These are phyloP conservation scores for Cantharis rustica DNA, from an alignment of 2,888 invertebrate genomes.

Conservation along the genomic window DNA sequence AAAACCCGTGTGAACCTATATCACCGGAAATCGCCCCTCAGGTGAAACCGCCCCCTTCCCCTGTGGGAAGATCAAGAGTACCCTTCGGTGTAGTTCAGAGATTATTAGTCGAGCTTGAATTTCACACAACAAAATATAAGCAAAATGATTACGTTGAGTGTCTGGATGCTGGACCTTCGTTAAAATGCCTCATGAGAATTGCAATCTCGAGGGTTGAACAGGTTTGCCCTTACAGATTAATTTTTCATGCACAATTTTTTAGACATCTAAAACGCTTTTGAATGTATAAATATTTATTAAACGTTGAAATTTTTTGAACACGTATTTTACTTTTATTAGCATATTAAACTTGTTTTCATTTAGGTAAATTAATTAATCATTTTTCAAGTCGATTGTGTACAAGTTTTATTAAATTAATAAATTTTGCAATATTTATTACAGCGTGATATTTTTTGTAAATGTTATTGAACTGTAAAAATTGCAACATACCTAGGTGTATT, in stretches of 20 bases:
- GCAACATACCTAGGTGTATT: background rate
- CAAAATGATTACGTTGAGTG: slow-evolving; percentile 38
- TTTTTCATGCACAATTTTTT: slow-evolving; percentile 20
- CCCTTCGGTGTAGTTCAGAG: slow-evolving; percentile 49
- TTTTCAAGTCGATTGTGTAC: background rate
- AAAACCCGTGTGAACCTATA: slow-evolving; percentile 50
- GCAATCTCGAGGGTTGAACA: slow-evolving; percentile 8
- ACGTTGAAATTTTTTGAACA: background rate
- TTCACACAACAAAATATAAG: slow-evolving; percentile 47
- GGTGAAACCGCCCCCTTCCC: slow-evolving; percentile 50
- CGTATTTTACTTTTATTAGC: background rate
- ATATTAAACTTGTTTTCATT: background rate
- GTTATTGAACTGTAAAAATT: background rate
- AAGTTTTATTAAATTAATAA: background rate
- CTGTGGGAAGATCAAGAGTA: slow-evolving; percentile 51
- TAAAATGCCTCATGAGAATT: slow-evolving; percentile 31
- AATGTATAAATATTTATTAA: background rate
- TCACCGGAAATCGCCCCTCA: slow-evolving; percentile 55
- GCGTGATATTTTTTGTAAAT: background rate
- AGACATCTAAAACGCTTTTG: background rate
- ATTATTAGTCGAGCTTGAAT: slow-evolving; percentile 52
- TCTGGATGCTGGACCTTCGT: slow-evolving; percentile 35
- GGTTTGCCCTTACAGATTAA: slow-evolving; percentile 19
- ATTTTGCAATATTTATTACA: background rate
- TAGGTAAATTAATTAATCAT: background rate